Percentiles rank a stretch among this genome's conserved stretches.
Conservation (phyloP, 2,888 invertebrate genomes). For the Stegana nigrithorax region DNA sequence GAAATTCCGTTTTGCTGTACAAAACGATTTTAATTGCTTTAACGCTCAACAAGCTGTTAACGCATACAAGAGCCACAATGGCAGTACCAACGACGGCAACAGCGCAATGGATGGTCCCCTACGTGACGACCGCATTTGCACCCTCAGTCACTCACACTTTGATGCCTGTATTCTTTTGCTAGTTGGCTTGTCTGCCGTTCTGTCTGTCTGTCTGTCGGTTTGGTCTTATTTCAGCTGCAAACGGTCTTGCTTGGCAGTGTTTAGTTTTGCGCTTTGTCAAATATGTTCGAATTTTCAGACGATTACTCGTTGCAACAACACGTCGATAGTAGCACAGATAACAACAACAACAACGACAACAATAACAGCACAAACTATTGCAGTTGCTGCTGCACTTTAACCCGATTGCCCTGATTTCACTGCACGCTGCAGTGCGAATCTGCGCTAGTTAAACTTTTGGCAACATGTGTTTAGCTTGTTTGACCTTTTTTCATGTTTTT, state of each 20-base stretch:
- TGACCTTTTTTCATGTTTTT: not conserved
- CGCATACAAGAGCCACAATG: not conserved
- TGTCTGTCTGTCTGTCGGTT: conserved; percentile 28
- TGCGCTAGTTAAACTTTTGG: conserved; percentile 21
- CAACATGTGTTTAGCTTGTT: conserved; percentile 62
- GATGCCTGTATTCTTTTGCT: not conserved
- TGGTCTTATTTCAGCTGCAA: not conserved
- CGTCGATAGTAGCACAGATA: no score
- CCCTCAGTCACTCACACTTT: not conserved
- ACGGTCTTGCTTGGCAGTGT: conserved; percentile 37
- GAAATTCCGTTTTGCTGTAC: conserved; percentile 56
- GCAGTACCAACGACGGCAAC: no score
- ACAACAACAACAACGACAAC: not conserved
- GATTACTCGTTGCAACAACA: conserved; percentile 38
- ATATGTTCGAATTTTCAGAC: conserved; percentile 64
- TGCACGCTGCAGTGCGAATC: not conserved
- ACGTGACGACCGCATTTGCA: no score
- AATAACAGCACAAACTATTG: not conserved
- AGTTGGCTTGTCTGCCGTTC: conserved; percentile 4
- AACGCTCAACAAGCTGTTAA: conserved; percentile 64
- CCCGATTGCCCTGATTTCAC: conserved; percentile 56
- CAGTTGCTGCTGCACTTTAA: conserved; percentile 36
- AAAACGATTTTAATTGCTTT: conserved; percentile 55
- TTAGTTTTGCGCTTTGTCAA: conserved; percentile 64
- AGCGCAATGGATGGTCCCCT: no score